Percentiles rank a stretch among this genome's conserved stretches.
Evolutionary conservation across 2,888 invertebrate genomes (phyloP).

Genomic region (Boloria euphrosyne): DNA sequence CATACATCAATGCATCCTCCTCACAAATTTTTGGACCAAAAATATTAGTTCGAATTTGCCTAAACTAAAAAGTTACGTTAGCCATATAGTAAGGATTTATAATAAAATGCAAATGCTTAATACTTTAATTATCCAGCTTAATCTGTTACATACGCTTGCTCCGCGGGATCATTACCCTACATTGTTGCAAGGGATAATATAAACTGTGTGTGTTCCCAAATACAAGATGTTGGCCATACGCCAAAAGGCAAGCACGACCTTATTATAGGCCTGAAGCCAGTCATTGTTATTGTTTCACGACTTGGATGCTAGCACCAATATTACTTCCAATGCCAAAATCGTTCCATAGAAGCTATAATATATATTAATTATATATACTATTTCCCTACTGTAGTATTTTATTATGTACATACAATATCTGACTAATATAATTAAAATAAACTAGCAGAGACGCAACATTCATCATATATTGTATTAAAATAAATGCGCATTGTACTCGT

Average conservation of each 20-base stretch:
- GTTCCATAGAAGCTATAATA: background rate
- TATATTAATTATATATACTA: slow-evolving; percentile 52
- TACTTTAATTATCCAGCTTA: slow-evolving; percentile 37
- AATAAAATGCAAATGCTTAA: slow-evolving; percentile 22
- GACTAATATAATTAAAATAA: no score
- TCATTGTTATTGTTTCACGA: slow-evolving; percentile 21
- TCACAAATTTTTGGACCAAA: no score
- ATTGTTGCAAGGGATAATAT: slow-evolving; percentile 63
- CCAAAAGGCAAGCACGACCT: slow-evolving; percentile 55
- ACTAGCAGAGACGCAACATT: no score
- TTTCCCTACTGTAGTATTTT: no score
- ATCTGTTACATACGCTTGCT: slow-evolving; percentile 56
- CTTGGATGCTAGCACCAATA: slow-evolving; percentile 6
- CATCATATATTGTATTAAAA: no score
- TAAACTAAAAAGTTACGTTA: background rate
- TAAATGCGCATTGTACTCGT: slow-evolving; percentile 58
- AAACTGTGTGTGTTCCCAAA: slow-evolving; percentile 64
- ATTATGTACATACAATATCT: no score
- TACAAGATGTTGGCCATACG: slow-evolving; percentile 75
- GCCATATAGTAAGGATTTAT: background rate
- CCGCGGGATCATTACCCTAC: slow-evolving; percentile 60
- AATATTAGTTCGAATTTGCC: background rate
- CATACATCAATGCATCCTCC: no score
- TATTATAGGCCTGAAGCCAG: slow-evolving; percentile 51
- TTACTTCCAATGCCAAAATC: slow-evolving; percentile 4